Evolutionary conservation across 2,888 invertebrate genomes (phyloP), one percentile per base, ranked within the genome.

Genomic region (Isotomurus palustris): DNA sequence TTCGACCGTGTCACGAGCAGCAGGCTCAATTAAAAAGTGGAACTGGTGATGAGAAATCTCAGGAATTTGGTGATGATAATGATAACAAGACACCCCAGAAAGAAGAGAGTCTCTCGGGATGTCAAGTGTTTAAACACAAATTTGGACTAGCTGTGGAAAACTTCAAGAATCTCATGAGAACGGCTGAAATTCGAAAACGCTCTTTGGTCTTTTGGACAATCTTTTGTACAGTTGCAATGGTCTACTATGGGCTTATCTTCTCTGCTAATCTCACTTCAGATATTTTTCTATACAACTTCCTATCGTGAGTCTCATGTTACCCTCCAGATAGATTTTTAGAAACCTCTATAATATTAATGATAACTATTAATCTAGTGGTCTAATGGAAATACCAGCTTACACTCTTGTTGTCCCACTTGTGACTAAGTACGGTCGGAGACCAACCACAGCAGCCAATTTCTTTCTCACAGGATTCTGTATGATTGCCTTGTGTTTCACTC

Each of bases 381-480:
- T 70, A 12, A 64, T 62, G 58, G 70, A 70, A 63, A 62, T 70
- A 12, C 70, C 70, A 17, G 70, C 70, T 4, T 70, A 68, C 32
- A 56, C 61, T 2, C 8, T 64, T 2, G 54, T 68, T 3, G 60
- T 65, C 6, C 66, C 66, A 12, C 62, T 68, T 47, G 64, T 67
- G 1, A 58, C 64, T 2, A 68, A 62, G 41, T 55, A 62, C 32
- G 70, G 70, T 12, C 36, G 70, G 40, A 45, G 65, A 52, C 67
- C 70, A 1, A 68, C 65, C 22, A 60, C 61, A n/a, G 58, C 55
- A 22, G 60, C 49, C 4, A 60, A 55, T 27, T 70, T 70, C 44
- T 43, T 63, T 21, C 24, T 67, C 3, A 68, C 68, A 8, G 66
- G 59, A n/a, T 35, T 59, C 19, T 55, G 60, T 24, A 58, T 68